A percentile compares a stretch with the other conserved stretches of the same genome.
Conservation (phyloP, 2,797 vertebrate genomes). For the Eulemur rubriventer region DNA sequence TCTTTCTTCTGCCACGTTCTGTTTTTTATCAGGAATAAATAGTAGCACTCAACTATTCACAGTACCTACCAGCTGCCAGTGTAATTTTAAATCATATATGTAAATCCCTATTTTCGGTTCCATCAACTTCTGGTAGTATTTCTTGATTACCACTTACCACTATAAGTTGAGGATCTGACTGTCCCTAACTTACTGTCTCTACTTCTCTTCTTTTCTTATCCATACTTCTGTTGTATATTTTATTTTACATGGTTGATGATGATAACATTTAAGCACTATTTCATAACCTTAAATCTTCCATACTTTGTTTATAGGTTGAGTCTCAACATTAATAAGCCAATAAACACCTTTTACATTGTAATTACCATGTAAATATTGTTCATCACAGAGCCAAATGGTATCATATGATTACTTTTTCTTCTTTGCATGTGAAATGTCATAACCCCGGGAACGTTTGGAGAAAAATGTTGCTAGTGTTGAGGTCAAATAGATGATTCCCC, state of each 20-base stretch:
- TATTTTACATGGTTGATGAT: background rate
- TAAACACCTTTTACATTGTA: constrained; percentile 31
- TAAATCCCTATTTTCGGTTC: background rate
- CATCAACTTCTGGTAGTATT: background rate
- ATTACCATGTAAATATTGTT: constrained; percentile 48
- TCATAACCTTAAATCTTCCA: background rate
- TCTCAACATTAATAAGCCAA: constrained; percentile 20
- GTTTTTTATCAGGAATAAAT: constrained; percentile 62
- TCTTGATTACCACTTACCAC: background rate
- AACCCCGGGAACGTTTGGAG: background rate
- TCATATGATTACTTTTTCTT: constrained; percentile 41
- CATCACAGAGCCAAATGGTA: background rate
- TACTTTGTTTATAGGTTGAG: constrained; percentile 6
- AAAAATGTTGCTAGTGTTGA: background rate
- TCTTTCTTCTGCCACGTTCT: constrained; percentile 43
- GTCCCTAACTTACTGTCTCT: background rate
- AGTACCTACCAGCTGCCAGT: background rate
- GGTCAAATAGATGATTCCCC: background rate
- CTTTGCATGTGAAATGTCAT: background rate
- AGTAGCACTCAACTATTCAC: constrained; percentile 31
- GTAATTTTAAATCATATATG: constrained; percentile 33
- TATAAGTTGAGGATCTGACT: background rate
- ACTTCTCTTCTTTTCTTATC: background rate
- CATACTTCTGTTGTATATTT: background rate
- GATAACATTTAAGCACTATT: constrained; percentile 4